phyloP scores from a whole-genome alignment of 2,113 vertebrate species.

The Salvelinus alpinus region DNA sequence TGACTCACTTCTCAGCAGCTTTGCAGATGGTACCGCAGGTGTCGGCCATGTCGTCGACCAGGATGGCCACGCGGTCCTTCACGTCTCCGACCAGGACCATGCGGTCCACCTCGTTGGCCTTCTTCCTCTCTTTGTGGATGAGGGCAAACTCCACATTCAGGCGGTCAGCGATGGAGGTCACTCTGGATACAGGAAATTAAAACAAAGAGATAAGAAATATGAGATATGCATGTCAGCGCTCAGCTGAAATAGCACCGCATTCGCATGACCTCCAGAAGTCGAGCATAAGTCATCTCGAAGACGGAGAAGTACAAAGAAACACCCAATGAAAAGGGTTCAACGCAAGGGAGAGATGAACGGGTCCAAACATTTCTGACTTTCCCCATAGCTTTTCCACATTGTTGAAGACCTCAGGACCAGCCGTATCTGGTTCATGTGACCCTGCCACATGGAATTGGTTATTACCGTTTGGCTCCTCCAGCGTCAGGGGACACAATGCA shows the following conservation, averaged over 20 bases:
- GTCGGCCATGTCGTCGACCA: constrained; percentile 96
- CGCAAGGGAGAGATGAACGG: no score
- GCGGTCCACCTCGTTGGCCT: constrained; percentile 93
- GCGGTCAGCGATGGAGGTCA: constrained; percentile 93
- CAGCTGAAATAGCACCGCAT: background rate
- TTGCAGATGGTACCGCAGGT: constrained; percentile 94
- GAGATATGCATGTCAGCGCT: background rate
- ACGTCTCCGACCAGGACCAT: constrained; percentile 96
- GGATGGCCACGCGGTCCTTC: constrained; percentile 90
- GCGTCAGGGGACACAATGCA: constrained; percentile 96
- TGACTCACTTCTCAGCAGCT: constrained; percentile 88
- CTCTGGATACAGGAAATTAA: constrained; percentile 63
- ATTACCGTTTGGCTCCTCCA: constrained; percentile 92
- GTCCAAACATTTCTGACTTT: no score
- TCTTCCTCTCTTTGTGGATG: constrained; percentile 96
- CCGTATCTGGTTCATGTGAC: background rate
- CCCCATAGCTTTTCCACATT: background rate
- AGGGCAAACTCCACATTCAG: constrained; percentile 94
- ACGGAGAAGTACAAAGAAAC: no score
- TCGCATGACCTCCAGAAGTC: no score
- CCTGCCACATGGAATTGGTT: background rate
- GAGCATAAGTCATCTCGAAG: no score
- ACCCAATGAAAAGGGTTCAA: no score
- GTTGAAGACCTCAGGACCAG: background rate
- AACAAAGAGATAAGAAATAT: background rate